A percentile compares a stretch with the other conserved stretches of the same genome.
Conservation (phyloP, 2,888 invertebrate species). For the Cecidostiba fungosa region DNA sequence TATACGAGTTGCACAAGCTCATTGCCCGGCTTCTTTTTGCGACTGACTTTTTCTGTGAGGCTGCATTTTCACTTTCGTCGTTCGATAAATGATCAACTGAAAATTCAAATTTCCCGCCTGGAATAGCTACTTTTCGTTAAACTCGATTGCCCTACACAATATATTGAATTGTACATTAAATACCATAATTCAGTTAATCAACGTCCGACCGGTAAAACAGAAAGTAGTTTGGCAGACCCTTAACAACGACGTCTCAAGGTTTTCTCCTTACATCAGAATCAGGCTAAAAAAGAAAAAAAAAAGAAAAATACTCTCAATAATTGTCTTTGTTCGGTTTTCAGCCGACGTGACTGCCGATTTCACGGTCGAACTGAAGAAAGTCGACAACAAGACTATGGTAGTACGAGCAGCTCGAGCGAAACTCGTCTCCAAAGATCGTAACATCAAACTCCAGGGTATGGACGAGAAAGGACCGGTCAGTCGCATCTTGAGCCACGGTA, state of each 20-base stretch:
- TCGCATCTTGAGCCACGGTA: slow-evolving; percentile 74
- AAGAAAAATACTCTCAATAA: too few relatives aligned
- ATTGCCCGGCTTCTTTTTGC: neutral
- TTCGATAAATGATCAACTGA: neutral
- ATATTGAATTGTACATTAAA: too few relatives aligned
- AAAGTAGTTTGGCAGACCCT: too few relatives aligned
- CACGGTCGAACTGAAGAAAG: slow-evolving; percentile 76
- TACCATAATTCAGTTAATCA: too few relatives aligned
- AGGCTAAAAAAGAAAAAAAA: too few relatives aligned
- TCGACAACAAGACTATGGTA: slow-evolving; percentile 71
- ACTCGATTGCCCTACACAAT: too few relatives aligned
- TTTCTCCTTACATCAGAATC: too few relatives aligned
- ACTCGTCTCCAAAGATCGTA: slow-evolving; percentile 70
- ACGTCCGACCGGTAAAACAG: too few relatives aligned
- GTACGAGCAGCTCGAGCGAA: slow-evolving; percentile 77
- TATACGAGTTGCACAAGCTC: neutral
- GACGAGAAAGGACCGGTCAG: slow-evolving; percentile 74
- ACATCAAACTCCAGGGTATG: slow-evolving; percentile 75
- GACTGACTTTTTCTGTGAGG: neutral
- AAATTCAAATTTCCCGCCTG: too few relatives aligned
- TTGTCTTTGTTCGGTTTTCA: slow-evolving; percentile 59
- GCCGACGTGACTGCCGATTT: slow-evolving; percentile 76
- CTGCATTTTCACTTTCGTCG: neutral
- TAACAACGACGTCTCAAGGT: too few relatives aligned
- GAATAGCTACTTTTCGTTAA: too few relatives aligned